Percentiles rank a stretch among this genome's conserved stretches.
Conservation (phyloP, 92 coral and sea anemone genomes). For the Paramuricea clavata region DNA sequence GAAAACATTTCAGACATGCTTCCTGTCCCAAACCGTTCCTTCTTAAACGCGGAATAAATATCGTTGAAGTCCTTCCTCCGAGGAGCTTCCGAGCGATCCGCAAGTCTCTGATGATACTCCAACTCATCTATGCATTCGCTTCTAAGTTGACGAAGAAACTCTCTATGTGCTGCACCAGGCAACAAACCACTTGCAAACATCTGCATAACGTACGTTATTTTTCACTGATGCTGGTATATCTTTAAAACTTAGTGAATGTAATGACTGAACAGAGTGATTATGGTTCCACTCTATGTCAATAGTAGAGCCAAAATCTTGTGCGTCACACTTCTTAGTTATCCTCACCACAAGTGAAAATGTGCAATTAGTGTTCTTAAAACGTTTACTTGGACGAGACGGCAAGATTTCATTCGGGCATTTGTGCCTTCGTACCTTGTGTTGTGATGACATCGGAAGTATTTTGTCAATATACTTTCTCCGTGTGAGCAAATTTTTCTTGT, state of each 20-base stretch:
- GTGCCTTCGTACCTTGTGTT: too few relatives aligned
- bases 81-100: constrained; percentile 35
- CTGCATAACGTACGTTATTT: not conserved
- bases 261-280: not conserved
- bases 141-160: constrained; percentile 19
- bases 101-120: constrained; percentile 34
- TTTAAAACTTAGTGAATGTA: constrained; percentile 29
- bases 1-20: not conserved
- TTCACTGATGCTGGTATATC: constrained; percentile 13
- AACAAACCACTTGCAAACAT: constrained; percentile 37
- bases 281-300: constrained; percentile 43
- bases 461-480: not conserved
- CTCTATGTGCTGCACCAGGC: constrained; percentile 35
- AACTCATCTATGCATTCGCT: constrained; percentile 24
- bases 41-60: constrained; percentile 21
- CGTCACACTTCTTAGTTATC: not conserved
- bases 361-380: constrained; percentile 31
- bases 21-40: constrained; percentile 34
- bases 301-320: not conserved
- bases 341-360: constrained; percentile 9
- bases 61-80: constrained; percentile 38
- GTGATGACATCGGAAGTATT: constrained; percentile 33
- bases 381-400: constrained; percentile 5
- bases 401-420: not conserved
- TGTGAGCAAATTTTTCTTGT: constrained; percentile 2